Conservation (phyloP, 2,113 vertebrate genomes). For the Chinchilla lanigera region DNA sequence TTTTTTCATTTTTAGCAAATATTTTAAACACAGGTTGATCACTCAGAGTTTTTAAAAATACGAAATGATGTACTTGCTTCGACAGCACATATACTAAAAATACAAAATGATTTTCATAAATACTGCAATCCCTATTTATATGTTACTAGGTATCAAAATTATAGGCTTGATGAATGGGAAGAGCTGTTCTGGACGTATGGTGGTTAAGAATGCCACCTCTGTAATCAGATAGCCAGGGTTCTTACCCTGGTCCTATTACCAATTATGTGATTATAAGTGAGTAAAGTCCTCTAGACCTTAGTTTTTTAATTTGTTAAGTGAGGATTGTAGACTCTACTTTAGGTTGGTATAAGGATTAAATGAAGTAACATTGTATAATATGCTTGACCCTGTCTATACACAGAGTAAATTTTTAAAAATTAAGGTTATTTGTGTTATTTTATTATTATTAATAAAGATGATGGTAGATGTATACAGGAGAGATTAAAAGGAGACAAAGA, state of each 20-base stretch:
- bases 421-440: neutral
- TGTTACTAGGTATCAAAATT: neutral
- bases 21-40: conserved; percentile 53
- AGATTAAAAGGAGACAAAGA: neutral
- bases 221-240: neutral
- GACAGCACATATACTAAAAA: neutral
- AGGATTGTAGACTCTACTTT: neutral
- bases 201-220: neutral
- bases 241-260: neutral
- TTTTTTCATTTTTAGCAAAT: neutral
- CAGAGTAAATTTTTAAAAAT: neutral
- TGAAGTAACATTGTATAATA: neutral
- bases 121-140: neutral
- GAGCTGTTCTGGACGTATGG: neutral
- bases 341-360: neutral
- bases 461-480: neutral
- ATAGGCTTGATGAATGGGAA: neutral
- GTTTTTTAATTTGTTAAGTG: neutral
- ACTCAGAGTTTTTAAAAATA: conserved; percentile 27
- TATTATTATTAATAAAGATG: conserved; percentile 39
- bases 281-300: neutral
- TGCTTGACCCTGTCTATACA: neutral
- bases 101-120: neutral
- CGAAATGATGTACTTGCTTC: neutral
- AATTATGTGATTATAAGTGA: neutral